Conservation (phyloP, 2,888 invertebrate genomes). For the Rhagonycha lutea region DNA sequence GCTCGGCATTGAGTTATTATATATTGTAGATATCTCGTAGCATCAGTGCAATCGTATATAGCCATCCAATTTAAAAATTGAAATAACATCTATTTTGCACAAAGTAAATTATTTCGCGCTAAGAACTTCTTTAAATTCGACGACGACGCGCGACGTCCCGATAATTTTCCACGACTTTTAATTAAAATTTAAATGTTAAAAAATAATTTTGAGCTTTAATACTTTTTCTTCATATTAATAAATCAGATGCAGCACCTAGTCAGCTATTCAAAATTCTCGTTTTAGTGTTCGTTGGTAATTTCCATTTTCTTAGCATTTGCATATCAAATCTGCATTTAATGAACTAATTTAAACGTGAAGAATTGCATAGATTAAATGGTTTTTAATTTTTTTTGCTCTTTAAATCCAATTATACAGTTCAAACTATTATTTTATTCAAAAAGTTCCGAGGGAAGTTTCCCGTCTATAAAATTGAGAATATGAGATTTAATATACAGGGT, state of each 20-base stretch:
- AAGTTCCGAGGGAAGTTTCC: not conserved
- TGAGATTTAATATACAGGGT: not conserved
- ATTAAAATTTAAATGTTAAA: not conserved
- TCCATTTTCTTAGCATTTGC: conserved; percentile 10
- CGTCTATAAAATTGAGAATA: not conserved
- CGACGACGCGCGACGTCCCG: not conserved
- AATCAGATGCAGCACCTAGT: not conserved
- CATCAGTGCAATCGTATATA: not conserved
- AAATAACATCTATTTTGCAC: not conserved
- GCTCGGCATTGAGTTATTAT: conserved; percentile 7
- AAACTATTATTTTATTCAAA: not conserved
- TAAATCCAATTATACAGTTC: not conserved
- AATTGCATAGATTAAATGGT: not conserved
- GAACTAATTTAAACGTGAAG: conserved; percentile 9
- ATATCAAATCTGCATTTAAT: conserved; percentile 8
- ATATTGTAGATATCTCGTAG: not conserved
- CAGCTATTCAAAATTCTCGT: not conserved
- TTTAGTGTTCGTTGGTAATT: not conserved
- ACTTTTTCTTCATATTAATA: not conserved
- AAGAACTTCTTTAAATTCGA: not conserved
- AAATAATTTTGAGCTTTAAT: not conserved
- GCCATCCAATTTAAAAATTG: not conserved
- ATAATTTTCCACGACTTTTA: not conserved
- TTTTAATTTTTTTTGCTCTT: not conserved
- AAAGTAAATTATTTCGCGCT: conserved; percentile 2